phyloP scores from a whole-genome alignment of 2,113 vertebrate species.

The Chloroceryle aenea region DNA sequence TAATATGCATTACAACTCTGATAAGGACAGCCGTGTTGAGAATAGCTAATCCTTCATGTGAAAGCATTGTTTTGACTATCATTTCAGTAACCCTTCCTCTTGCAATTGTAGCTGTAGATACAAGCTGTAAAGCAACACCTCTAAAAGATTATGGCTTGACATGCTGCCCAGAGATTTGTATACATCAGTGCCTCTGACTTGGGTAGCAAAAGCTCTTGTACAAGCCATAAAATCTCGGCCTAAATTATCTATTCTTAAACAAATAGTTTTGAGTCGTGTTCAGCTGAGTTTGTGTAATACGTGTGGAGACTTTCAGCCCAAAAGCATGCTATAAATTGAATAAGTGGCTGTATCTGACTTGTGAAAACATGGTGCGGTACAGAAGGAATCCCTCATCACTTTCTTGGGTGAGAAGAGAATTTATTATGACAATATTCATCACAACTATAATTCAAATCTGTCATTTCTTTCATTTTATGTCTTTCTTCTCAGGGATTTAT shows the following conservation, averaged over 20 bases:
- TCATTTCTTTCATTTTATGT: conserved; percentile 12
- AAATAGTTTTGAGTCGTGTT: background rate
- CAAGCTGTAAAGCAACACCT: background rate
- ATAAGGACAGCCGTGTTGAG: background rate
- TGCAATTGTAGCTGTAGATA: background rate
- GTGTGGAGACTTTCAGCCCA: background rate
- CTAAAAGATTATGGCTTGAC: background rate
- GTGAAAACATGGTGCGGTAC: background rate
- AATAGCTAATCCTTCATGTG: background rate
- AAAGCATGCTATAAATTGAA: background rate
- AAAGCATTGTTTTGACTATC: background rate
- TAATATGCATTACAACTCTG: accelerated
- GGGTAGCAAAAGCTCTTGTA: background rate
- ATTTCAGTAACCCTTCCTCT: background rate
- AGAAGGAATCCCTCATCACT: background rate
- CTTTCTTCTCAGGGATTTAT: conserved; percentile 5
- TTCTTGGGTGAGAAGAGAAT: background rate
- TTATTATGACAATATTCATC: conserved; percentile 1
- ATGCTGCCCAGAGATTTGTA: background rate
- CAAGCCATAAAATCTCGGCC: background rate
- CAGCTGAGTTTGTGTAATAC: background rate
- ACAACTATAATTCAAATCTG: conserved; percentile 10
- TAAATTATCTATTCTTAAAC: background rate
- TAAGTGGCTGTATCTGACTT: background rate
- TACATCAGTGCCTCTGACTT: background rate